Conservation (phyloP, 2,888 invertebrate species). For the Philopedon plagiatum region DNA sequence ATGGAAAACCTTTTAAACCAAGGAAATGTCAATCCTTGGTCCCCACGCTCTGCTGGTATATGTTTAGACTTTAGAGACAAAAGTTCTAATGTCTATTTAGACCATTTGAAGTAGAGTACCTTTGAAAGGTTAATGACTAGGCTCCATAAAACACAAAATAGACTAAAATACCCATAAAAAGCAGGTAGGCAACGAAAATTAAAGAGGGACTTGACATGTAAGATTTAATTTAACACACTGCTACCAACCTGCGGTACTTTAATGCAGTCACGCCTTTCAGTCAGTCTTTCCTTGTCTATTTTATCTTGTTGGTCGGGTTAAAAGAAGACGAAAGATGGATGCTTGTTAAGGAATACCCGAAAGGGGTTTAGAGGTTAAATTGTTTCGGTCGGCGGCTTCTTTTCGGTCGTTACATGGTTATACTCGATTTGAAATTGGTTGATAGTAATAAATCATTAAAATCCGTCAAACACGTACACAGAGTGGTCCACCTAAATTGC, state of each 20-base stretch:
- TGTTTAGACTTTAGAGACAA: too few relatives aligned
- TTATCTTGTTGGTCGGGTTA: not conserved
- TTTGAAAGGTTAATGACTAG: too few relatives aligned
- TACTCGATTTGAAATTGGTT: too few relatives aligned
- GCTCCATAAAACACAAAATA: slow-evolving; percentile 5
- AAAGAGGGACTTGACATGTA: slow-evolving; percentile 5
- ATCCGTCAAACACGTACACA: too few relatives aligned
- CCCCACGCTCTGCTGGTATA: too few relatives aligned
- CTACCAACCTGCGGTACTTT: slow-evolving; percentile 8
- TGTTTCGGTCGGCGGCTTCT: slow-evolving; percentile 7
- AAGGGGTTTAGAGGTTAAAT: slow-evolving; percentile 15
- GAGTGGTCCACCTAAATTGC: too few relatives aligned
- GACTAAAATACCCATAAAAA: not conserved
- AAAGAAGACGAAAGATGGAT: not conserved
- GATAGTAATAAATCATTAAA: too few relatives aligned
- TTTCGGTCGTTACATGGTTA: not conserved
- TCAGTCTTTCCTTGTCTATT: not conserved
- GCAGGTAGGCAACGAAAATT: slow-evolving; percentile 2
- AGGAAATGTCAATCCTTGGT: too few relatives aligned
- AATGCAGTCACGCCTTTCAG: not conserved
- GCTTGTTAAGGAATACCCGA: slow-evolving; percentile 9
- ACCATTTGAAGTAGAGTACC: too few relatives aligned
- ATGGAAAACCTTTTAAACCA: too few relatives aligned
- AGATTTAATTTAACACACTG: slow-evolving; percentile 15
- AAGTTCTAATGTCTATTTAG: too few relatives aligned